Conservation (phyloP, 2,888 invertebrate genomes). For the Temnothorax unifasciatus region DNA sequence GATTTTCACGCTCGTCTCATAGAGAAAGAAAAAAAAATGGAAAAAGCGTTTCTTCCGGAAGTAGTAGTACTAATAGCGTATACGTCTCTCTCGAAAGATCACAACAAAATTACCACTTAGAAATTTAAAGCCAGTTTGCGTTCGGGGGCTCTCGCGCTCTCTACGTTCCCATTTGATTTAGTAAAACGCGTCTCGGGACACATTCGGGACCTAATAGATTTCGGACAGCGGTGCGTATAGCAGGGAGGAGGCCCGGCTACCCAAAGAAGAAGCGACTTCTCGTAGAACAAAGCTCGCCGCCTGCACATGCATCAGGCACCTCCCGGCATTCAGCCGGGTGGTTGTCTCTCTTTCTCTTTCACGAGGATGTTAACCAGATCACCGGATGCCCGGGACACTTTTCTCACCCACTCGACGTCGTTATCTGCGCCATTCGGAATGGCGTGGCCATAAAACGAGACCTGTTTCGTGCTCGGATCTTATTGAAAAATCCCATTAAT, state of each 20-base stretch:
- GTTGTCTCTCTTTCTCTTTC: conserved; percentile 12
- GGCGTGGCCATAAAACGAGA: conserved; percentile 63
- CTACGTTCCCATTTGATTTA: conserved; percentile 70
- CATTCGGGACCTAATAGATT: conserved; percentile 75
- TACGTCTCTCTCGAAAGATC: conserved; percentile 18
- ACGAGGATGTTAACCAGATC: conserved; percentile 84
- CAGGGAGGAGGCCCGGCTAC: conserved; percentile 1
- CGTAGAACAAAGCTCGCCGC: conserved; percentile 75
- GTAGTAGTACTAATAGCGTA: conserved; percentile 37
- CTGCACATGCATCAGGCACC: conserved; percentile 40
- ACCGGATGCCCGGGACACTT: conserved; percentile 84
- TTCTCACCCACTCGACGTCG: conserved; percentile 80
- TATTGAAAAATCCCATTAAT: conserved; percentile 69
- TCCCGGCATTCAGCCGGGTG: conserved; percentile 10
- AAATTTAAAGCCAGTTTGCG: conserved; percentile 46
- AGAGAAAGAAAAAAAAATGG: background rate
- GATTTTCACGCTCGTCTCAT: background rate
- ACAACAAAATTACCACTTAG: conserved; percentile 45
- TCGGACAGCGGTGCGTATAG: conserved; percentile 48
- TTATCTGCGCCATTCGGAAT: conserved; percentile 66
- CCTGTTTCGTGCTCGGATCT: conserved; percentile 55
- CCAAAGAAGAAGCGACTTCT: conserved; percentile 56
- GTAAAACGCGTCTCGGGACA: conserved; percentile 74
- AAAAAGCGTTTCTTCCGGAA: conserved; percentile 35
- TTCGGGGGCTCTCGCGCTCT: conserved; percentile 8